Conservation (phyloP, 1,140 invertebrate genomes). For the Bombus confusus region DNA sequence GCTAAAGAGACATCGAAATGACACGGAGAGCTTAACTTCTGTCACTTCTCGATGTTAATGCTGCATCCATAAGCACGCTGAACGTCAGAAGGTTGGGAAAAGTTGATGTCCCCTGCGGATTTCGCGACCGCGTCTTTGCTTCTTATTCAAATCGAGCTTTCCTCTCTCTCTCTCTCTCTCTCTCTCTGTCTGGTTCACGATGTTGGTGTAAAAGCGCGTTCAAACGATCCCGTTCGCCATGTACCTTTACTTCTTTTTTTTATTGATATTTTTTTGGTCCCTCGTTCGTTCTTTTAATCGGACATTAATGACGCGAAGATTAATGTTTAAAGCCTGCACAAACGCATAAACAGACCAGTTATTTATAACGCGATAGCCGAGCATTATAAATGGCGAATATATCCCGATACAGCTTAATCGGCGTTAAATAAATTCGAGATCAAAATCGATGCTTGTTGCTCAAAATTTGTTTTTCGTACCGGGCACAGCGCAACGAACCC, state of each 20-base stretch:
- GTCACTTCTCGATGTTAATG: constrained; percentile 78
- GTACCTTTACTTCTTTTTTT: not conserved
- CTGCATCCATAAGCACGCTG: constrained; percentile 59
- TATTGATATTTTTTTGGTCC: not conserved
- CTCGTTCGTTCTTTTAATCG: constrained; percentile 20
- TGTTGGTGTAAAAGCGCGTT: constrained; percentile 27
- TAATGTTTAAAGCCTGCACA: constrained; percentile 3
- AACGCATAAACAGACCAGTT: constrained; percentile 3
- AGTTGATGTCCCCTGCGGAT: constrained; percentile 74
- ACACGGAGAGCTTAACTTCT: constrained; percentile 77
- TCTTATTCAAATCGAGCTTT: constrained; percentile 71
- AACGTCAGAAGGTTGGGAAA: constrained; percentile 70
- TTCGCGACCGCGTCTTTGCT: constrained; percentile 65
- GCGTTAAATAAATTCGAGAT: constrained; percentile 56
- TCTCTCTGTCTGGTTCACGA: constrained; percentile 24
- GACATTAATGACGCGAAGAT: constrained; percentile 22
- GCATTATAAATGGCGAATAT: constrained; percentile 36
- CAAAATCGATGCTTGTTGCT: constrained; percentile 58
- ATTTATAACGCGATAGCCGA: constrained; percentile 21
- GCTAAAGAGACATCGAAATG: constrained; percentile 79
- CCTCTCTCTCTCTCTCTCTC: constrained; percentile 54
- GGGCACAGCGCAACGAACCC: not conserved
- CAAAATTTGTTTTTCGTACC: constrained; percentile 56
- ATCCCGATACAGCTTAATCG: constrained; percentile 41
- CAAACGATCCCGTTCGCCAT: constrained; percentile 7